phyloP scores from a whole-genome alignment of 2,797 vertebrate species.

The Aplochiton taeniatus region DNA sequence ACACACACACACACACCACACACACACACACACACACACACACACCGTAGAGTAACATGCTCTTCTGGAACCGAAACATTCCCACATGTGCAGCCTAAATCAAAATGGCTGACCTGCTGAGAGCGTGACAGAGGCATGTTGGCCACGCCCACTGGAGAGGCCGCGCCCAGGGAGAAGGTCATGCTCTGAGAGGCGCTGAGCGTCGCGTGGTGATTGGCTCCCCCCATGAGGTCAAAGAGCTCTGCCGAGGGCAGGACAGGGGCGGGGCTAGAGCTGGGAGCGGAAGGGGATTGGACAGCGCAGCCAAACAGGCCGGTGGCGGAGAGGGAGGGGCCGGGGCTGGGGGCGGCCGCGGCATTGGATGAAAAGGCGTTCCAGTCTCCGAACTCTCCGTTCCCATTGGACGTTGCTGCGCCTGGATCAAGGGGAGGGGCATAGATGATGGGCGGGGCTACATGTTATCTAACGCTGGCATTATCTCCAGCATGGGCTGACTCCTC shows the following conservation, averaged over 20 bases:
- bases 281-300: slow-evolving; percentile 59
- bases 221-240: slow-evolving; percentile 91
- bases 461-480: too few species aligned
- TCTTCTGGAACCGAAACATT: too few species aligned
- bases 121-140: slow-evolving; percentile 63
- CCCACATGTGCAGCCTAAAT: too few species aligned
- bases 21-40: neutral
- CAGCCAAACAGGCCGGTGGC: slow-evolving; percentile 77
- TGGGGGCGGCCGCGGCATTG: slow-evolving; percentile 66
- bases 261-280: slow-evolving; percentile 53
- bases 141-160: slow-evolving; percentile 70
- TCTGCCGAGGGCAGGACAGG: slow-evolving; percentile 81
- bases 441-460: too few species aligned
- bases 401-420: slow-evolving; percentile 77
- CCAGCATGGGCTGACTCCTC: too few species aligned
- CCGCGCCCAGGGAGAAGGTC: slow-evolving; percentile 88
- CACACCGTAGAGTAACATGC: neutral
- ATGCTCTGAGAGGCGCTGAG: slow-evolving; percentile 93
- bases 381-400: slow-evolving; percentile 92
- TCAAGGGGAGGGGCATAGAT: slow-evolving; percentile 21
- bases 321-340: slow-evolving; percentile 51
- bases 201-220: slow-evolving; percentile 79
- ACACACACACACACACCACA: neutral
- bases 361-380: slow-evolving; percentile 93
- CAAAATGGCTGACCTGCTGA: slow-evolving; percentile 59